Base-by-base conservation (phyloP, 2,113 vertebrate species). In the Coreoperca whiteheadi region DNA sequence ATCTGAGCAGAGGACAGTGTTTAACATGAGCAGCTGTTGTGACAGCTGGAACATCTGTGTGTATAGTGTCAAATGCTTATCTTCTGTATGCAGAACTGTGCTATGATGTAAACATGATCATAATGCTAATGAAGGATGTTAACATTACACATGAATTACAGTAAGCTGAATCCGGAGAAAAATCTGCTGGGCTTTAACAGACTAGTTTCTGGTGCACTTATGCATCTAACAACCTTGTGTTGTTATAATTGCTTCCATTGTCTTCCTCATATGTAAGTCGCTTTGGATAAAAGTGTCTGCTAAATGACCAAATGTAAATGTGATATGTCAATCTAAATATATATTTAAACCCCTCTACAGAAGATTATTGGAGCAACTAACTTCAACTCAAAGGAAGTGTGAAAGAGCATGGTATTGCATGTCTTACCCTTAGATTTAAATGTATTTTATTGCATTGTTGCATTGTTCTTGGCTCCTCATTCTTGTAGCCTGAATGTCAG, bases 251-350 rank as follows among this genome's bases (percentile, higher is more conserved):
- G n/a, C n/a, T n/a, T n/a, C n/a, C n/a, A n/a, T n/a, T n/a, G n/a
- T n/a, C n/a, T n/a, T n/a, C n/a, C n/a, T n/a, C n/a, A n/a, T n/a
- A n/a, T n/a, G n/a, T n/a, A n/a, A n/a, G n/a, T n/a, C n/a, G n/a
- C n/a, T n/a, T n/a, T n/a, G n/a, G n/a, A n/a, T n/a, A n/a, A n/a
- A n/a, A n/a, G n/a, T n/a, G n/a, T n/a, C n/a, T n/a, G n/a, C n/a
- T n/a, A n/a, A n/a, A n/a, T n/a, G n/a, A n/a, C n/a, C n/a, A n/a
- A n/a, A n/a, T n/a, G n/a, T n/a, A n/a, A n/a, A n/a, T n/a, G n/a
- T 57, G 18, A 60, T 53, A 15, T 43, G 21, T 70, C 28, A 39
- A 28, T 81, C 28, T 37, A 20, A 87, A 69, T 82, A 25, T 28
- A 57, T 75, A 61, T 74, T 54, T 21, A 77, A 72, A 18, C 2